Conservation (phyloP, 2,888 invertebrate genomes). For the Elegia similella region DNA sequence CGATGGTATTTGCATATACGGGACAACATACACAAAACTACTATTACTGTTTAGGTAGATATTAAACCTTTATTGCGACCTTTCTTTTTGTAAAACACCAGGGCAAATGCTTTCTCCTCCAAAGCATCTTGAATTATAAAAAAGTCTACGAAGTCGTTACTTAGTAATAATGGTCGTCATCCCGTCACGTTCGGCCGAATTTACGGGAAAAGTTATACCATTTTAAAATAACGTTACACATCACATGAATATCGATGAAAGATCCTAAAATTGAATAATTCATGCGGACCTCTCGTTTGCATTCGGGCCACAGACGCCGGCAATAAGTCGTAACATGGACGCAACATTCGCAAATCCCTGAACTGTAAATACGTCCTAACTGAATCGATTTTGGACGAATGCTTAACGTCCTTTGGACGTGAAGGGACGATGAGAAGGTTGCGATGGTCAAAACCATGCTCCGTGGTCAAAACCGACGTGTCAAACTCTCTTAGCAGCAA, state of each 20-base stretch:
- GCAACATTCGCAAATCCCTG: constrained; percentile 29
- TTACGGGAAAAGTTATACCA: constrained; percentile 21
- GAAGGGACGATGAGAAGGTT: neutral
- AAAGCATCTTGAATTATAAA: neutral
- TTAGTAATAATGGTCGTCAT: neutral
- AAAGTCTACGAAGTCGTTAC: neutral
- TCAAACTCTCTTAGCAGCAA: no score
- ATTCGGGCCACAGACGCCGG: constrained; percentile 42
- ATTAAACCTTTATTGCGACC: no score
- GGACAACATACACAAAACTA: no score
- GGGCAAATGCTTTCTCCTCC: neutral
- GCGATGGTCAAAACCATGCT: no score
- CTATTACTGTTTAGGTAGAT: no score
- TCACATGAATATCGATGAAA: constrained; percentile 53
- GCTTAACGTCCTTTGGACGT: constrained; percentile 2
- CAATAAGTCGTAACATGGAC: constrained; percentile 34
- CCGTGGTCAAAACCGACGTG: no score
- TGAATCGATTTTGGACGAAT: constrained; percentile 25
- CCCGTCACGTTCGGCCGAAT: neutral
- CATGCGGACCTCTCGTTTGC: constrained; percentile 47
- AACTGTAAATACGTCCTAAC: constrained; percentile 33
- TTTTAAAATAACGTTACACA: constrained; percentile 35
- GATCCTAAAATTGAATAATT: constrained; percentile 48
- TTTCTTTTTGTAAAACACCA: no score
- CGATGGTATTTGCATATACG: no score